Percentiles rank a stretch among this genome's conserved stretches.
Evolutionary conservation across 2,888 invertebrate species (phyloP).

Genomic region (Cantharis rustica): DNA sequence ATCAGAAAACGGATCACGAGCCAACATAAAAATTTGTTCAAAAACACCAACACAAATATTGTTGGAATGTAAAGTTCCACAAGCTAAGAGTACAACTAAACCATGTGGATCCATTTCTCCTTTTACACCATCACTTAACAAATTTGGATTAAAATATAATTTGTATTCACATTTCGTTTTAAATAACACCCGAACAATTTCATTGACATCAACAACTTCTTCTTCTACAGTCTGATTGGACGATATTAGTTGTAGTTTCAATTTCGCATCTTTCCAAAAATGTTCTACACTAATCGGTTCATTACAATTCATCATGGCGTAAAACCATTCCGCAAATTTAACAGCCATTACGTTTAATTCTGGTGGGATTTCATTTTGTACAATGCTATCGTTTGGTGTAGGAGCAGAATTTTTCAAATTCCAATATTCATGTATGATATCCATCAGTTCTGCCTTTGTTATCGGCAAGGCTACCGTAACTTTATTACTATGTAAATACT

Average conservation of each 20-base stretch:
- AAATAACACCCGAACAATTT: constrained; percentile 53
- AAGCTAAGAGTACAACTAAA: constrained; percentile 63
- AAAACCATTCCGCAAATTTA: constrained; percentile 66
- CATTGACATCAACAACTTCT: constrained; percentile 44
- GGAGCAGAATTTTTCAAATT: constrained; percentile 26
- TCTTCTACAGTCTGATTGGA: constrained; percentile 39
- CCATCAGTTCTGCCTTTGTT: constrained; percentile 60
- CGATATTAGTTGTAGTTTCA: constrained; percentile 48
- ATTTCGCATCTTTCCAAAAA: constrained; percentile 61
- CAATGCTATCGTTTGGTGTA: background rate
- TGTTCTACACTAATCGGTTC: constrained; percentile 57
- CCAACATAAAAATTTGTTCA: constrained; percentile 67
- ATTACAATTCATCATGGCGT: constrained; percentile 54
- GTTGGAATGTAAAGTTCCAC: constrained; percentile 66
- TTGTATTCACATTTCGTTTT: constrained; percentile 54
- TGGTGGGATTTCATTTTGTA: background rate
- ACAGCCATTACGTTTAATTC: constrained; percentile 57
- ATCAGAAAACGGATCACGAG: constrained; percentile 64
- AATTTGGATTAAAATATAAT: constrained; percentile 66
- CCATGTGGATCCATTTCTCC: constrained; percentile 67
- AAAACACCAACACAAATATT: constrained; percentile 64
- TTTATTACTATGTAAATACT: constrained; percentile 59
- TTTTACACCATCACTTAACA: constrained; percentile 61
- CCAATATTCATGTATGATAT: constrained; percentile 58
- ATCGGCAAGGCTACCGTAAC: constrained; percentile 55